Conservation (phyloP, 2,113 vertebrate genomes). For the Merops nubicus region DNA sequence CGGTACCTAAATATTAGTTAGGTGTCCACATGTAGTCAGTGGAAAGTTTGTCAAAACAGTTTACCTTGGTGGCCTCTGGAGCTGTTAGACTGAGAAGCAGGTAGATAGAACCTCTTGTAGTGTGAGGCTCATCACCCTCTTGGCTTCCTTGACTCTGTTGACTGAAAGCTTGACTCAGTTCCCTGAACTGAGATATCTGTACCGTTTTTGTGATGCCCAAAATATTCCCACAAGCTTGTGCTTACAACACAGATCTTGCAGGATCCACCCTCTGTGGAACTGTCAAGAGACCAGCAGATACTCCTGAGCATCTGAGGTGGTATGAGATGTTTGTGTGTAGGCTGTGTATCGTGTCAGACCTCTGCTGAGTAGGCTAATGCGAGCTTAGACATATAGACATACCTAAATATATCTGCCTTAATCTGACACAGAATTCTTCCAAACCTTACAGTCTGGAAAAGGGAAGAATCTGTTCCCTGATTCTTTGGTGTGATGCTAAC, state of each 20-base stretch:
- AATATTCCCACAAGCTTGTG: not conserved
- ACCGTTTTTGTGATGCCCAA: not conserved
- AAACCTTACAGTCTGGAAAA: not conserved
- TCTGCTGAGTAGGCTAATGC: not conserved
- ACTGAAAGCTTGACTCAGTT: not conserved
- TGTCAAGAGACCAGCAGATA: not conserved
- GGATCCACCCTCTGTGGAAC: not conserved
- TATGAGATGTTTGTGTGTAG: not conserved
- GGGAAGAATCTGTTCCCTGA: not conserved
- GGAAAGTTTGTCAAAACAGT: not conserved
- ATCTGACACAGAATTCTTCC: not conserved
- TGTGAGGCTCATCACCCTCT: not conserved
- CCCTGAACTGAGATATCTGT: not conserved
- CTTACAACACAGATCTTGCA: not conserved
- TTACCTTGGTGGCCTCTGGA: not conserved
- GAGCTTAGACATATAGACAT: not conserved
- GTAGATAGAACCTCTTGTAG: not conserved
- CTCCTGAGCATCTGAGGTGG: not conserved
- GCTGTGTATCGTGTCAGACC: not conserved
- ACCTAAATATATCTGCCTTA: not conserved
- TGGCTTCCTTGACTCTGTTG: not conserved
- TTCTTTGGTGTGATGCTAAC: not conserved
- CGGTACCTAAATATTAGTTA: not conserved
- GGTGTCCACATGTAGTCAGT: not conserved
- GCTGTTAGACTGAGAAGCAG: not conserved